These are phyloP conservation scores for Peribatodes rhomboidaria DNA, from an alignment of 2,888 invertebrate species.

Conservation along the genomic window DNA sequence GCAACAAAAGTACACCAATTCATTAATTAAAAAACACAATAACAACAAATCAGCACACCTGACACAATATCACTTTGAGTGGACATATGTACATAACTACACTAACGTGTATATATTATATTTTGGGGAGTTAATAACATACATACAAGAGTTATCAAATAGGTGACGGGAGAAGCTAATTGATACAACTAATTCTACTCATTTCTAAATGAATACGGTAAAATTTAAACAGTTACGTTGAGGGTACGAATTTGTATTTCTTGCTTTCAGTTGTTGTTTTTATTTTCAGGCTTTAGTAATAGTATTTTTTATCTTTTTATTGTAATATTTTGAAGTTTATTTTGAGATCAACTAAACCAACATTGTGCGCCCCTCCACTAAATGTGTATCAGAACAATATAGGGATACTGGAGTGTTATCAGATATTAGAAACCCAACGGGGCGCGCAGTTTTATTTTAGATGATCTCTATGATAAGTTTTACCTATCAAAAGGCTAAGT, in stretches of 20 bases:
- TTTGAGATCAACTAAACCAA: background rate
- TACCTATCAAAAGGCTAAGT: background rate
- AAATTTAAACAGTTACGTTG: constrained; percentile 4
- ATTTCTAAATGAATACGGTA: background rate
- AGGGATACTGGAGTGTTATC: no score
- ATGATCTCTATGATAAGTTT: background rate
- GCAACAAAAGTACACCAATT: no score
- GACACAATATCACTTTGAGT: no score
- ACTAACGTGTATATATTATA: background rate
- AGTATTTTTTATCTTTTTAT: constrained; percentile 16
- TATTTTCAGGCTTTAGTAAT: constrained; percentile 19
- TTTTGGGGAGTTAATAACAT: background rate
- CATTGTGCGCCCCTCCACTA: background rate
- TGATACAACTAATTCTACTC: background rate
- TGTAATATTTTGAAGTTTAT: background rate
- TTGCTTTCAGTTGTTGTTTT: constrained; percentile 20
- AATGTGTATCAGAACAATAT: no score
- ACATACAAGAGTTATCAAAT: constrained; percentile 5
- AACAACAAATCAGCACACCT: no score
- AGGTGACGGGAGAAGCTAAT: constrained; percentile 34
- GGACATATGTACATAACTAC: background rate
- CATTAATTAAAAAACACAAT: no score
- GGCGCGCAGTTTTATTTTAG: background rate
- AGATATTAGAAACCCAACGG: no score
- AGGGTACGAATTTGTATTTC: constrained; percentile 1